Percentiles rank a stretch among this genome's conserved stretches.
phyloP scores from a whole-genome alignment of 1,140 invertebrate genomes.

The Drosophila prosaltans region DNA sequence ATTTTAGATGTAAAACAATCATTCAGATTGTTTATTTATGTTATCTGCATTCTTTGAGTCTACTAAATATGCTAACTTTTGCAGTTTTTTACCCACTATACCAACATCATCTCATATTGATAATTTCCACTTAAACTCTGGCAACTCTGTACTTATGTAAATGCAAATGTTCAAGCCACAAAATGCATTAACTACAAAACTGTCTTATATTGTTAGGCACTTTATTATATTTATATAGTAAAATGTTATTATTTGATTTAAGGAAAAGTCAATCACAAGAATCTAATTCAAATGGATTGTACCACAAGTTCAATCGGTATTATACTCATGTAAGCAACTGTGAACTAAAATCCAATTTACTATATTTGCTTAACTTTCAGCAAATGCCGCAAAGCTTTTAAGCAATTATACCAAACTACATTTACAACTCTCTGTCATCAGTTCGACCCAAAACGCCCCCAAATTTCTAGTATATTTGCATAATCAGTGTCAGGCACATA shows the following conservation, averaged over 20 bases:
- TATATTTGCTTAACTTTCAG: conserved; percentile 14
- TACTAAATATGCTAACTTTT: too few species aligned
- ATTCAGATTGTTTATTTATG: too few species aligned
- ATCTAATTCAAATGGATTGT: not conserved
- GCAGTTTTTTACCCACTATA: too few species aligned
- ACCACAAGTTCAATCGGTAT: not conserved
- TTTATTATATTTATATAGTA: too few species aligned
- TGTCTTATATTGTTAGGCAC: too few species aligned
- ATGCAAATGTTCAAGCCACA: too few species aligned
- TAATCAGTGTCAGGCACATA: conserved; percentile 44
- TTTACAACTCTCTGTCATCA: conserved; percentile 1
- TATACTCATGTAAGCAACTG: conserved; percentile 7
- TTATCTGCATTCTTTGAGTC: too few species aligned
- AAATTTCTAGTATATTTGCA: conserved; percentile 57
- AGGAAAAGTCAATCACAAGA: not conserved
- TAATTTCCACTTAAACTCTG: too few species aligned
- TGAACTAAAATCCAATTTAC: conserved; percentile 17
- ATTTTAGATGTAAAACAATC: too few species aligned
- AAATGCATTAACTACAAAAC: too few species aligned
- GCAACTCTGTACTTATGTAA: too few species aligned
- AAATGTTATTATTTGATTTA: not conserved
- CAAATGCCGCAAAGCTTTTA: conserved; percentile 21
- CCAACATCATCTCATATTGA: too few species aligned
- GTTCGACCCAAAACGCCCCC: not conserved
- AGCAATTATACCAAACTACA: conserved; percentile 13